Evolutionary conservation across 1,140 invertebrate species (phyloP).

Genomic region (Proctacanthus coquilletti): DNA sequence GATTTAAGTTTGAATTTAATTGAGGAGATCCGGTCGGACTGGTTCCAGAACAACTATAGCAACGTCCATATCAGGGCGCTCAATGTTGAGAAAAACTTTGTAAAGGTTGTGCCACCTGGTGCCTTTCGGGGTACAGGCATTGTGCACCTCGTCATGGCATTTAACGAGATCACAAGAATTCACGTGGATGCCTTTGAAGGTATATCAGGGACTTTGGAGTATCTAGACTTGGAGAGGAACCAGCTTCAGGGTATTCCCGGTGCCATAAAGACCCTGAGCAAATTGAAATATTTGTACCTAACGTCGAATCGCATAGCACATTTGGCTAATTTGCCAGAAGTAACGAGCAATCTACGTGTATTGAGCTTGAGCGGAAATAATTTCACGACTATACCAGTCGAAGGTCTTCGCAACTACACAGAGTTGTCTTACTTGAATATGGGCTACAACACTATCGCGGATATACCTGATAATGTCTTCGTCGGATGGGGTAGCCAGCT

Average conservation of each 20-base stretch:
- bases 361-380: slow-evolving; percentile 68
- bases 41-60: slow-evolving; percentile 40
- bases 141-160: slow-evolving; percentile 59
- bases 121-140: slow-evolving; percentile 52
- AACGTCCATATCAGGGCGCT: slow-evolving; percentile 60
- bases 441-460: slow-evolving; percentile 69
- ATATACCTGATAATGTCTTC: slow-evolving; percentile 59
- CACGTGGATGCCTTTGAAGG: slow-evolving; percentile 54
- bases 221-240: slow-evolving; percentile 71
- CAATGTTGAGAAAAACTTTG: slow-evolving; percentile 51
- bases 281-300: slow-evolving; percentile 64
- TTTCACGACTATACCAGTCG: slow-evolving; percentile 50
- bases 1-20: slow-evolving; percentile 73
- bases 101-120: slow-evolving; percentile 43
- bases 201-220: slow-evolving; percentile 55
- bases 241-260: slow-evolving; percentile 47
- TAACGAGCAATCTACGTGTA: slow-evolving; percentile 44
- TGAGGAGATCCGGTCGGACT: slow-evolving; percentile 37
- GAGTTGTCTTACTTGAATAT: slow-evolving; percentile 68
- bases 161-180: slow-evolving; percentile 52
- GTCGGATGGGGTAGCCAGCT: slow-evolving; percentile 56
- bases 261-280: slow-evolving; percentile 46
- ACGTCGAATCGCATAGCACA: slow-evolving; percentile 59
- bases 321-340: slow-evolving; percentile 31
- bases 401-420: slow-evolving; percentile 46